phyloP scores from a whole-genome alignment of 2,113 vertebrate species.

The Hippolais icterina region DNA sequence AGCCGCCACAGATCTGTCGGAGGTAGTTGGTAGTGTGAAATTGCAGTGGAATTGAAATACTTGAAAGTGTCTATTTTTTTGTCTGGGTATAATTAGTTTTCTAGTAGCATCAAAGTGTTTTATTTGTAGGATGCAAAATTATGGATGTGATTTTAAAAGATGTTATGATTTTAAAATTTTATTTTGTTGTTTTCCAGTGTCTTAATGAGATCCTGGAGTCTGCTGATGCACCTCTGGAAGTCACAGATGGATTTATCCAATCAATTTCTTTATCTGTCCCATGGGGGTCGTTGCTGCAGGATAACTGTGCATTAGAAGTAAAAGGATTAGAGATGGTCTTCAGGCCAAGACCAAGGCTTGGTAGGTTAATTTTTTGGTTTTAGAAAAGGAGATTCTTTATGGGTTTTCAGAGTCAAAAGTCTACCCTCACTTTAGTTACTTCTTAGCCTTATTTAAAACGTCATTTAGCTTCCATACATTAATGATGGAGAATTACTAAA shows the following conservation, averaged over 20 bases:
- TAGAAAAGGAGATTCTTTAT: not conserved
- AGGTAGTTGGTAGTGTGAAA: not conserved
- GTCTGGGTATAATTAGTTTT: not conserved
- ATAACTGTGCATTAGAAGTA: conserved; percentile 93
- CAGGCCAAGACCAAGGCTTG: conserved; percentile 88
- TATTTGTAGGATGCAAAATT: not conserved
- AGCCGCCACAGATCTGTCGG: too few relatives aligned
- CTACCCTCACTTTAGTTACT: not conserved
- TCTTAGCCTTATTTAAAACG: not conserved
- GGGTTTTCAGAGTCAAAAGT: not conserved
- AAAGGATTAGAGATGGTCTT: conserved; percentile 92
- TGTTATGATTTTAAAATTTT: not conserved
- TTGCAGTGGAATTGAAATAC: not conserved
- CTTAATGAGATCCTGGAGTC: conserved; percentile 96
- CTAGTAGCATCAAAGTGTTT: not conserved
- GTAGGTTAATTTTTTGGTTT: conserved; percentile 74
- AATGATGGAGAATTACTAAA: not conserved
- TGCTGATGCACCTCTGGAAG: conserved; percentile 92
- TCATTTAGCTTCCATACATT: not conserved
- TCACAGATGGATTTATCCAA: conserved; percentile 94
- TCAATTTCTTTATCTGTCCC: conserved; percentile 93
- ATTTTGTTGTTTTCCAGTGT: conserved; percentile 74
- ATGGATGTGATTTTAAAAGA: not conserved
- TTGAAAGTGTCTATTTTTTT: not conserved
- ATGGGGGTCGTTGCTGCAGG: conserved; percentile 92